phyloP scores from a whole-genome alignment of 2,797 vertebrate genomes.

The Semotilus atromaculatus region DNA sequence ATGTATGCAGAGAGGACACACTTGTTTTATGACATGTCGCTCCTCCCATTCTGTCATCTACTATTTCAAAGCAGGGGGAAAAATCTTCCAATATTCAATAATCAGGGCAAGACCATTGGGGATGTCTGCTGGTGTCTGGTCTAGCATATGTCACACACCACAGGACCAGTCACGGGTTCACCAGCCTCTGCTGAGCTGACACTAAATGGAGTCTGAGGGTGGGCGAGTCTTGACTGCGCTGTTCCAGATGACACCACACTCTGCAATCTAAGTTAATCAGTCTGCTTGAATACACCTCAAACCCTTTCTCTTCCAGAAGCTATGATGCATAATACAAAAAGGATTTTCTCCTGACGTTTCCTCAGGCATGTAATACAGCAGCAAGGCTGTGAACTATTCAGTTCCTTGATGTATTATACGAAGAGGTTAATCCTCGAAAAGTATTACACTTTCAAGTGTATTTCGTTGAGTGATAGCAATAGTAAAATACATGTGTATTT shows the following conservation, averaged over 20 bases:
- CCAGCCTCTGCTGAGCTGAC: conserved; percentile 66
- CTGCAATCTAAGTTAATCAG: conserved; percentile 68
- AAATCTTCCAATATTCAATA: conserved; percentile 83
- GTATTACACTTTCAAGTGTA: background rate
- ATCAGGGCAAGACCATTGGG: conserved; percentile 70
- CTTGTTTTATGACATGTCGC: conserved; percentile 58
- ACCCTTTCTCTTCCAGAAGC: conserved; percentile 5
- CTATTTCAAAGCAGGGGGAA: conserved; percentile 69
- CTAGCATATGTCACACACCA: conserved; percentile 80
- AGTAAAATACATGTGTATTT: background rate
- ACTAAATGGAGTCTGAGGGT: conserved; percentile 64
- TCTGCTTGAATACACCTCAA: conserved; percentile 66
- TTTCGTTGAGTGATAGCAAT: background rate
- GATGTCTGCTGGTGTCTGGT: conserved; percentile 72
- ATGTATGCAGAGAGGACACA: conserved; percentile 55
- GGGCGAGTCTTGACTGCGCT: conserved; percentile 62
- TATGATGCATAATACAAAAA: conserved; percentile 10
- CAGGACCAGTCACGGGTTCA: conserved; percentile 74
- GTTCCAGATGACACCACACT: conserved; percentile 65
- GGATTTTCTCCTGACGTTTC: conserved; percentile 19
- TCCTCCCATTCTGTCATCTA: conserved; percentile 68
- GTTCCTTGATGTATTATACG: background rate
- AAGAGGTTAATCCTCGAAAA: background rate
- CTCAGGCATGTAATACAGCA: background rate
- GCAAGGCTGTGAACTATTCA: conserved; percentile 1